Percentiles rank a stretch among this genome's conserved stretches.
Evolutionary conservation across 2,888 invertebrate species (phyloP).

Genomic region (Operophtera brumata): DNA sequence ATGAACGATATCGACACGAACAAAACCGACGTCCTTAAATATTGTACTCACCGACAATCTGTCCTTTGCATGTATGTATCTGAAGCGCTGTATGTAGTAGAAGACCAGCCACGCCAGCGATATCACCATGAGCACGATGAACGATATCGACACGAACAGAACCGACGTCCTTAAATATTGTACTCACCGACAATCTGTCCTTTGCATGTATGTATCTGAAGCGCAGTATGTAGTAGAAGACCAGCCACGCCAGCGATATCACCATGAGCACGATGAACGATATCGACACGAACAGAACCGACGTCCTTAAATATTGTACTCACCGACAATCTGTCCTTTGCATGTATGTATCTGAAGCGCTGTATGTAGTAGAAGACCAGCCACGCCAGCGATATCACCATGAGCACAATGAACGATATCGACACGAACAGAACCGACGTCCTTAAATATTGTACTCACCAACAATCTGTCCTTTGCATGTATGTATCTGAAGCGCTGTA

Average conservation of each 20-base stretch:
- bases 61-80: slow-evolving; percentile 97
- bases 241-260: slow-evolving; percentile 96
- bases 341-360: slow-evolving; percentile 95
- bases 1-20: no score
- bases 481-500: slow-evolving; percentile 95
- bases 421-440: slow-evolving; percentile 97
- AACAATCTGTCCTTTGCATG: slow-evolving; percentile 97
- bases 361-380: slow-evolving; percentile 98
- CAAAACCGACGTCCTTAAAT: no score
- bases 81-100: slow-evolving; percentile 96
- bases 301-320: slow-evolving; percentile 85
- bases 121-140: slow-evolving; percentile 96
- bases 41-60: slow-evolving; percentile 89
- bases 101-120: slow-evolving; percentile 97
- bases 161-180: slow-evolving; percentile 88
- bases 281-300: slow-evolving; percentile 96
- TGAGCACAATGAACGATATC: slow-evolving; percentile 96
- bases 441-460: slow-evolving; percentile 83
- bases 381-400: slow-evolving; percentile 97
- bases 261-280: slow-evolving; percentile 98
- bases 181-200: slow-evolving; percentile 92
- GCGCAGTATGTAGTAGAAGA: slow-evolving; percentile 97
- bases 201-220: slow-evolving; percentile 97
- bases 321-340: slow-evolving; percentile 95
- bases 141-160: slow-evolving; percentile 96